Evolutionary conservation across 1,140 invertebrate genomes (phyloP).

Genomic region (Ceratitis capitata): DNA sequence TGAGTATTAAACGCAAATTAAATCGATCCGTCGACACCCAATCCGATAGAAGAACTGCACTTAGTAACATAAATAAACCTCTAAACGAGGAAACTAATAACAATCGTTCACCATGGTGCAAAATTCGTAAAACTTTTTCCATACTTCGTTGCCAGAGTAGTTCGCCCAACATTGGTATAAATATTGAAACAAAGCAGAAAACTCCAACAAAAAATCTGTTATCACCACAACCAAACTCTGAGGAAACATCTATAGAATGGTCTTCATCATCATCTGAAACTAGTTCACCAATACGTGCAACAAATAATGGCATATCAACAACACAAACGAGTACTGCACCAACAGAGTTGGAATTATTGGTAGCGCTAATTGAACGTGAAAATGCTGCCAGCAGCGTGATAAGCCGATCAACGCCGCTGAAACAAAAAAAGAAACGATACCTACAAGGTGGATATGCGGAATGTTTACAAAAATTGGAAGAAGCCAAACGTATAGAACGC

Average conservation of each 20-base stretch:
- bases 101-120: neutral
- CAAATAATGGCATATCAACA: neutral
- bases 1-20: neutral
- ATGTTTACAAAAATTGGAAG: neutral
- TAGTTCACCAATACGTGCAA: neutral
- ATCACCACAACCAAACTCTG: neutral
- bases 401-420: neutral
- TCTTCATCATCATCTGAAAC: slow-evolving; percentile 22
- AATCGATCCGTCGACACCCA: neutral
- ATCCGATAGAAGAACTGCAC: neutral
- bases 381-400: neutral
- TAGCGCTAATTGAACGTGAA: slow-evolving; percentile 41
- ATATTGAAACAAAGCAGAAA: neutral
- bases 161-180: no score
- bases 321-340: slow-evolving; percentile 9
- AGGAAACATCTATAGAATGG: slow-evolving; percentile 6
- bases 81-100: neutral
- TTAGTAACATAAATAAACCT: neutral
- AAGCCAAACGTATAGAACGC: neutral
- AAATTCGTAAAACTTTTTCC: neutral
- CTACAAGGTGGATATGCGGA: slow-evolving; percentile 33
- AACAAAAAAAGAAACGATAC: slow-evolving; percentile 9
- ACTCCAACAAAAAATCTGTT: neutral
- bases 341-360: slow-evolving; percentile 40
- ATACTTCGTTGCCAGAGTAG: neutral